Evolutionary conservation across 2,888 invertebrate species (phyloP), one percentile per base, ranked within the genome.

Genomic region (Boloria euphrosyne): DNA sequence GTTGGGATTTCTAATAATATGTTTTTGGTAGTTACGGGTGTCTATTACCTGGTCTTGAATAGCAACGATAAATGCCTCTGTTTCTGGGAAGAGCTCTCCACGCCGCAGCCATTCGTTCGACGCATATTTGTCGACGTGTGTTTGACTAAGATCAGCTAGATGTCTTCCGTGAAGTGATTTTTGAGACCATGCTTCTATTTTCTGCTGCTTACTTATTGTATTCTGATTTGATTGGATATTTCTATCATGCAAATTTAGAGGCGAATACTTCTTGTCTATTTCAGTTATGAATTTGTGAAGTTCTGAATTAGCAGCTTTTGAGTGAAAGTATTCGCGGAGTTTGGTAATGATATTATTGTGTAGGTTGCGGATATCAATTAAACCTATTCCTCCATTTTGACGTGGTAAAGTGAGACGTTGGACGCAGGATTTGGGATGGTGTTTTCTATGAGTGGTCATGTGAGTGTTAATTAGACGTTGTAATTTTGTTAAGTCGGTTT

Each of bases 311-410:
- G 43, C 7, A n/a, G 65, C 4, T 50, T 59, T 62, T 1, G 46
- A 17, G 49, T 62, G 18, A 38, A 68, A 68, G 14, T 59, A 68
- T 1, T n/a, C 6, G 47, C 59, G 43, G 5, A 67, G 44, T 14
- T 16, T 63, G 14, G 43, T 53, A 2, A 67, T 62, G 17, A 62
- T 65, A 14, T 55, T 61, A 13, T 53, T 60, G 14, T 66, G 64
- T 4, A 66, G 31, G 49, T 69, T 66, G 17, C 5, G 31, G 10
- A 65, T 58, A 18, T 70, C 70, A 3, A 67, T 67, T 31, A 31
- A 31, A 31, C 6, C 31, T 31, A 6, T 31, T 31, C 31, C 31
- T 31, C 31, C 31, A 6, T 31, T 31, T 31, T 31, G 31, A 31
- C 6, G 31, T 6, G 31, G 31, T 31, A 31, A 31, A 6, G 31